Percentiles rank a stretch among this genome's conserved stretches.
These are phyloP conservation scores for Caenorhabditis zanzibari DNA, from an alignment of 2,888 invertebrate species.

Conservation along the genomic window DNA sequence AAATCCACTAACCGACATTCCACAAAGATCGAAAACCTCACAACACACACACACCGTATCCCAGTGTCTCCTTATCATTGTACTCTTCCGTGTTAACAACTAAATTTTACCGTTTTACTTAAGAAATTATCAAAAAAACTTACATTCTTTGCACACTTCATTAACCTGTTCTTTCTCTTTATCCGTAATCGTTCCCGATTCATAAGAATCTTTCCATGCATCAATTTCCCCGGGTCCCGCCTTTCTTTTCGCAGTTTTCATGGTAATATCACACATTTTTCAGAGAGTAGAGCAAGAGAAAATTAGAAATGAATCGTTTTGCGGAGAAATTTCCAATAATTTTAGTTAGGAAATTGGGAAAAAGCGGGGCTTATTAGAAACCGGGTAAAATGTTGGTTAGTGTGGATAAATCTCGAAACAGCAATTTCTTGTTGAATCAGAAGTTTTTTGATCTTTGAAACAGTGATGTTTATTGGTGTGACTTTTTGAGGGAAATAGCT, in stretches of 20 bases:
- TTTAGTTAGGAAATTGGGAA: no score
- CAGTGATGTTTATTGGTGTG: no score
- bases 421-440: no score
- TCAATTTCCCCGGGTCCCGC: background rate
- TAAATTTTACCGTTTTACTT: background rate
- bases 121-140: background rate
- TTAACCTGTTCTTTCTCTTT: background rate
- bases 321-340: no score
- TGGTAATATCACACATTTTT: background rate
- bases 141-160: background rate
- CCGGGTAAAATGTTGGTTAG: no score
- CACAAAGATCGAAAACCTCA: background rate
- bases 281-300: no score
- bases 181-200: background rate
- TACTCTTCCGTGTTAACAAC: background rate
- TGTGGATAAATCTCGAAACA: no score
- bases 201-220: background rate
- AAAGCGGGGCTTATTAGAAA: no score
- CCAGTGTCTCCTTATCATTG: constrained; percentile 1
- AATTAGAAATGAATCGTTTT: no score
- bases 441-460: no score
- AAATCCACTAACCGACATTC: background rate
- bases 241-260: background rate
- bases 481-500: no score
- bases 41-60: background rate